Conservation (phyloP, 2,888 invertebrate species). For the Caenorhabditis japonica region DNA sequence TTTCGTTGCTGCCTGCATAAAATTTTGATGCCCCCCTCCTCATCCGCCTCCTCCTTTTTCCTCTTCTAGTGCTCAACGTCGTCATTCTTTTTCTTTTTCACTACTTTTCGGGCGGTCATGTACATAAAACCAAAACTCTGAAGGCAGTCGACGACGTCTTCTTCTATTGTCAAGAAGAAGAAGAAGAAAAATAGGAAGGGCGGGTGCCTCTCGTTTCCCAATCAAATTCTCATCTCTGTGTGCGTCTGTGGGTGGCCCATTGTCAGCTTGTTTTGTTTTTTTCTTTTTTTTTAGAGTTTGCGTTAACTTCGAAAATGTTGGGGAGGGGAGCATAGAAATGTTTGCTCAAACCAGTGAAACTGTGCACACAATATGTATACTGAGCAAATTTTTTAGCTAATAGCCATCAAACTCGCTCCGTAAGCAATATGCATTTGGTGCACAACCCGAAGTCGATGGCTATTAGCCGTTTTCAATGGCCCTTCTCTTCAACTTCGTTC, state of each 20-base stretch:
- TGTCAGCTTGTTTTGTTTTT: constrained; percentile 52
- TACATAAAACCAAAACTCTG: constrained; percentile 11
- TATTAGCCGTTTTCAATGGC: too few species aligned
- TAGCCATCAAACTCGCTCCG: too few species aligned
- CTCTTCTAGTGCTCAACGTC: constrained; percentile 3
- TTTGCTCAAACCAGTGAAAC: constrained; percentile 31
- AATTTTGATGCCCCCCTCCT: constrained; percentile 33
- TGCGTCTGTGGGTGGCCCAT: too few species aligned
- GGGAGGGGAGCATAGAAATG: background rate
- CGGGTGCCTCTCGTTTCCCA: constrained; percentile 37
- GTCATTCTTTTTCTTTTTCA: constrained; percentile 4
- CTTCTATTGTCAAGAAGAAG: constrained; percentile 11
- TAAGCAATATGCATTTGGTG: too few species aligned
- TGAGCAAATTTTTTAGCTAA: too few species aligned
- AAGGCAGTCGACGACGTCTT: constrained; percentile 15
- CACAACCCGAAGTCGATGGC: too few species aligned
- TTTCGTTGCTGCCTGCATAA: too few species aligned
- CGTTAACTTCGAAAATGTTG: background rate
- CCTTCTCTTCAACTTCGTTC: too few species aligned
- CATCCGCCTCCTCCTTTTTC: constrained; percentile 14
- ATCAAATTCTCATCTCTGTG: constrained; percentile 52
- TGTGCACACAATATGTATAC: constrained; percentile 25
- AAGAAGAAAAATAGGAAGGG: constrained; percentile 1
- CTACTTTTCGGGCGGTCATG: too few species aligned
- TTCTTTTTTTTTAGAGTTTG: constrained; percentile 3